Evolutionary conservation across 2,888 invertebrate genomes (phyloP), one percentile per base, ranked within the genome.

Genomic region (Aphidius colemani): DNA sequence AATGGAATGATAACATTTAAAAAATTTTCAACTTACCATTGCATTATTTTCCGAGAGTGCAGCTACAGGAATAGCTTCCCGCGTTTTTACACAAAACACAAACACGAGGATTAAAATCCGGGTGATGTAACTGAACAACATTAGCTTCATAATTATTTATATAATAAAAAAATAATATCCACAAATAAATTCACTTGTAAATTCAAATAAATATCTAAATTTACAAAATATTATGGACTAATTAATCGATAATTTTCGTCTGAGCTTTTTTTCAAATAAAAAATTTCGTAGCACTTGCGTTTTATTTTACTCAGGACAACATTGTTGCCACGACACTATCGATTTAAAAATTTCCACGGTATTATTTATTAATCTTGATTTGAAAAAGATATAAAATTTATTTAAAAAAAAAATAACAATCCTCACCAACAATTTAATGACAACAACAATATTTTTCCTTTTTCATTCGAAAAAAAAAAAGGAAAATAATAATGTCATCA

Each of bases 291-390:
- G 7, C 48, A 48, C 48, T 9, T 18, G 13, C 13, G 13, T 18
- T 9, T 48, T 48, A 48, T 48, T 13, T 48, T 48, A 48, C 13
- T 71, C 69, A 70, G 74, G 60, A 60, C 66, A 74, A 73, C 73
- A 70, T 73, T 71, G 78, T 78, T 77, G 75, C 78, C 75, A 77
- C 75, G 76, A 76, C 76, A 77, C 76, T 77, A 78, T 78, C 75
- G 78, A 78, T 77, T 66, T 58, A 53, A 66, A 49, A 64, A 59
- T 61, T 57, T 45, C 45, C 11, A 9, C 56, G 9, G 6, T 51
- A 7, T 51, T 50, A 30, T 49, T 49, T 49, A 11, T 13, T 13
- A 18, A 6, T 49, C 11, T 49, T 49, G 18, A 51, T 7, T 7
- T 18, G 2, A 30, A 7, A 30, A 51, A 30, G 9, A 51, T 18